Conservation (phyloP, 1,140 invertebrate genomes). For the Zaprionus taronus region DNA sequence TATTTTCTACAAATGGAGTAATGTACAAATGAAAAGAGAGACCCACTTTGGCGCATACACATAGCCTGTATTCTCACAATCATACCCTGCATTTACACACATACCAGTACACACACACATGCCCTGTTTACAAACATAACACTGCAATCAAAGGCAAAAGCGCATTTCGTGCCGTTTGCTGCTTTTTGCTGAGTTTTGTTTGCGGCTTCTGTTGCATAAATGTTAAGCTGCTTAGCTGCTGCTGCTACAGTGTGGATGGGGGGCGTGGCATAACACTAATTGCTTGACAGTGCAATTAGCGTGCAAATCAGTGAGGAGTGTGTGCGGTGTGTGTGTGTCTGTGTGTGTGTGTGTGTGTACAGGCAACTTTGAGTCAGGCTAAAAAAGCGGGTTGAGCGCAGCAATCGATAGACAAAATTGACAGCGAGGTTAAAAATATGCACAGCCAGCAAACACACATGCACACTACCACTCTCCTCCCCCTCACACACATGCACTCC, state of each 20-base stretch:
- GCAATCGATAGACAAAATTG: constrained; percentile 16
- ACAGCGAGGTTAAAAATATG: constrained; percentile 8
- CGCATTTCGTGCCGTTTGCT: not conserved
- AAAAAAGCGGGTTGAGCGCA: not conserved
- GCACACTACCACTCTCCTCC: not conserved
- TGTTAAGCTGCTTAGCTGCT: constrained; percentile 62
- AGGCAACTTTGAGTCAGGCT: constrained; percentile 27
- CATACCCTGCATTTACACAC: not conserved
- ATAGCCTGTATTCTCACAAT: not conserved
- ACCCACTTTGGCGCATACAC: too few relatives aligned
- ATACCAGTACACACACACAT: not conserved
- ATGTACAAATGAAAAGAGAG: too few relatives aligned
- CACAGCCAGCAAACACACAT: constrained; percentile 2
- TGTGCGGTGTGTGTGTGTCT: not conserved
- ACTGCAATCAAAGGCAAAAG: not conserved
- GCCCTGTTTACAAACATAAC: not conserved
- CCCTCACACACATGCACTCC: not conserved
- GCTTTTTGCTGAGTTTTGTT: constrained; percentile 22
- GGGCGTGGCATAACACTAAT: constrained; percentile 47
- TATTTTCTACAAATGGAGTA: too few relatives aligned
- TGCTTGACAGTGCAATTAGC: constrained; percentile 43
- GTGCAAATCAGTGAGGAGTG: constrained; percentile 6
- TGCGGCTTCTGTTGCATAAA: constrained; percentile 43
- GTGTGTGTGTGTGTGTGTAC: not conserved
- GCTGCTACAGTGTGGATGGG: not conserved